Conservation (phyloP, 2,888 invertebrate genomes). For the Pristionchus entomophagus region DNA sequence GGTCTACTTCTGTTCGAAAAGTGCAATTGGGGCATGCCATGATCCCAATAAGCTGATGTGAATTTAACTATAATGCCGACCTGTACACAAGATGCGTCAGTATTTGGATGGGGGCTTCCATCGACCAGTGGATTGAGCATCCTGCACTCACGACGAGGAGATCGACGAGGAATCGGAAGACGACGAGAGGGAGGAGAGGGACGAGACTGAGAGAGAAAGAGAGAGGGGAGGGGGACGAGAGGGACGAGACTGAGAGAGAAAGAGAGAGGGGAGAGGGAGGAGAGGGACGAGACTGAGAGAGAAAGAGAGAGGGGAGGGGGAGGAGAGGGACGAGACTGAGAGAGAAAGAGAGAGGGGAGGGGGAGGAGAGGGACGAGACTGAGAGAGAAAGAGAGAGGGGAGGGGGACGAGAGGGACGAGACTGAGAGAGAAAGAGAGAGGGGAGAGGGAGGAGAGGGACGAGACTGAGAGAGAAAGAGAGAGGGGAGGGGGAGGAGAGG, state of each 20-base stretch:
- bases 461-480: no score
- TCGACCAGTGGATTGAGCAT: constrained; percentile 19
- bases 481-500: background rate
- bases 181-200: background rate
- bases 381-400: no score
- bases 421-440: background rate
- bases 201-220: no score
- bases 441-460: background rate
- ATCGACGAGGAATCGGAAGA: constrained; percentile 28
- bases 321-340: background rate
- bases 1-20: no score
- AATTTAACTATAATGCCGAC: no score
- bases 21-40: no score
- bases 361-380: background rate
- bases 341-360: background rate
- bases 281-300: background rate
- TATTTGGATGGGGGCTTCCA: background rate
- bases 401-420: background rate
- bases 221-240: no score
- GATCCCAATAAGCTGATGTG: no score
- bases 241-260: background rate
- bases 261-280: background rate
- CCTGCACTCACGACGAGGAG: background rate
- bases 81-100: background rate
- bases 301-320: no score